Conservation (phyloP, 2,113 vertebrate genomes). For the Azemiops feae region DNA sequence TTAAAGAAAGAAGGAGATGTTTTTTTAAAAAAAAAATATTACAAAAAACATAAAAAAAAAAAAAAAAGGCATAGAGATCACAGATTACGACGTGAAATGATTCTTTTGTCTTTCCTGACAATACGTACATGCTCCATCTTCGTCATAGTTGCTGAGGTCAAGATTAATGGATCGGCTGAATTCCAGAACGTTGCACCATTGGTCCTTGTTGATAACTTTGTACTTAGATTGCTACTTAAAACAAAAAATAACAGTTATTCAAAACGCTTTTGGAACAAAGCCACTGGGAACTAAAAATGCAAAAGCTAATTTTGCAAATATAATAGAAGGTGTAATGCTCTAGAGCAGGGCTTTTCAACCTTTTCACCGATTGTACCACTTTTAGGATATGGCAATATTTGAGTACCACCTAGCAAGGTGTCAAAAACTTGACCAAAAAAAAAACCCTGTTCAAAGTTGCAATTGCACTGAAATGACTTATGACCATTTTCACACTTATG, state of each 20-base stretch:
- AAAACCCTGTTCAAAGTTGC: too few species aligned
- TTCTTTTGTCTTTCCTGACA: background rate
- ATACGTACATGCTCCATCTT: slow-evolving; percentile 97
- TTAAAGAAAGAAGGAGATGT: slow-evolving; percentile 60
- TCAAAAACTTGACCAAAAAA: too few species aligned
- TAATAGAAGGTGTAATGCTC: background rate
- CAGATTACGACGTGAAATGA: background rate
- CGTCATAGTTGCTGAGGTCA: slow-evolving; percentile 99
- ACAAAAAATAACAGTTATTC: slow-evolving; percentile 57
- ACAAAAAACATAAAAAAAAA: background rate
- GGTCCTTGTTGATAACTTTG: slow-evolving; percentile 99
- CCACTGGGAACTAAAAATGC: too few species aligned
- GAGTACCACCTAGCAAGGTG: too few species aligned
- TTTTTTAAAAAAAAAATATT: slow-evolving; percentile 38
- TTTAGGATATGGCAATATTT: too few species aligned
- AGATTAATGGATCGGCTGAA: slow-evolving; percentile 98
- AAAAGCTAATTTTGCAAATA: background rate
- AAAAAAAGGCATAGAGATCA: background rate
- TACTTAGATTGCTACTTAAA: slow-evolving; percentile 95
- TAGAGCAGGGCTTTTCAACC: too few species aligned
- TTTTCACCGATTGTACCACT: too few species aligned
- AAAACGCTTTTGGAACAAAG: background rate
- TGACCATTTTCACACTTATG: too few species aligned
- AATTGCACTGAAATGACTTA: too few species aligned
- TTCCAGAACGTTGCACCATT: slow-evolving; percentile 99